A percentile compares a stretch with the other conserved stretches of the same genome.
Conservation (phyloP, 2,888 invertebrate species). For the Timema cristinae region DNA sequence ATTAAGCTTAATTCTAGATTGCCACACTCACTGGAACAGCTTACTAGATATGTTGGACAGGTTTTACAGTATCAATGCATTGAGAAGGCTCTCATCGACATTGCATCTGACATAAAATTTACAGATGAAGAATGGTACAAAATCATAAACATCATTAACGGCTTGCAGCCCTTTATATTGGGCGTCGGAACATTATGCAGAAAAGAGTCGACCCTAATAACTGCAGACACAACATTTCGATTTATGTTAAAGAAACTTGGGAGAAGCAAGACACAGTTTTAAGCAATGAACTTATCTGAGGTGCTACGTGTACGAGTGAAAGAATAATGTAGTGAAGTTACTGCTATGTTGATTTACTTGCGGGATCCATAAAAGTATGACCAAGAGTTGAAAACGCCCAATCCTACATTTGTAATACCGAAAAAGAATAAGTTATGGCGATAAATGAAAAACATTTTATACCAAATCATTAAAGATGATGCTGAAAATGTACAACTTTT, state of each 20-base stretch:
- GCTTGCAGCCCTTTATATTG: neutral
- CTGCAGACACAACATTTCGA: no score
- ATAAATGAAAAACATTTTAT: constrained; percentile 1
- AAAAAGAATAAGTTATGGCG: neutral
- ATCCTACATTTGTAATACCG: no score
- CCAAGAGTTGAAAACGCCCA: neutral
- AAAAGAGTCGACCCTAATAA: no score
- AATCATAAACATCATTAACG: neutral
- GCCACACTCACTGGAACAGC: neutral
- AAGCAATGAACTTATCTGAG: neutral
- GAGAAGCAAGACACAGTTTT: no score
- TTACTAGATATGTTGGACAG: neutral
- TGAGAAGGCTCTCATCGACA: constrained; percentile 10
- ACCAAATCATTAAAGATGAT: neutral
- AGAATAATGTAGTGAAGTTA: neutral
- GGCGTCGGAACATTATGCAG: no score
- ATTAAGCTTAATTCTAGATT: neutral
- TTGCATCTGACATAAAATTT: constrained; percentile 19
- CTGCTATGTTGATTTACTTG: neutral
- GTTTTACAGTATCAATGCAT: constrained; percentile 1
- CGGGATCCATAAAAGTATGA: neutral
- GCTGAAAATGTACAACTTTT: constrained; percentile 6
- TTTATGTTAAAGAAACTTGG: no score
- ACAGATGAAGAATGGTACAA: constrained; percentile 18
- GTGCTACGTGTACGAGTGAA: neutral